Base-by-base conservation (phyloP, 2,797 vertebrate genomes). In the Hippopotamyrus pictus region DNA sequence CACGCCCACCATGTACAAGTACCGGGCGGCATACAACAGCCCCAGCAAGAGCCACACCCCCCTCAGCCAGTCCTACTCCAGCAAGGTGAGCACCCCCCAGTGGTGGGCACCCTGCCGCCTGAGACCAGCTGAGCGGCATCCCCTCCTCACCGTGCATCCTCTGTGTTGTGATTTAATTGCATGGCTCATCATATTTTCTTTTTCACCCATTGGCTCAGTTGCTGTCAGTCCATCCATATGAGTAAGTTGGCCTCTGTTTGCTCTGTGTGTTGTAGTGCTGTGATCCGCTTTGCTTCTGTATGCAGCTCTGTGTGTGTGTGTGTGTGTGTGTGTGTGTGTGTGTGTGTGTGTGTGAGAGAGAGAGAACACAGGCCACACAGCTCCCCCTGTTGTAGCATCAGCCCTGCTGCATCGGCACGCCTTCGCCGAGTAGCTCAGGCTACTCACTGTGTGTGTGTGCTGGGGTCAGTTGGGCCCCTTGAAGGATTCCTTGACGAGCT, bases 1-100 rank as follows among this genome's bases (percentile, higher is more conserved):
- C 0, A 99, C 98, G 0, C 98, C 98, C 83, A 98, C 97, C 89
- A 99, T 99, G 98, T 99, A 98, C 95, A 99, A 98, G 92, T 99
- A 97, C 93, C 95, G 97, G 90, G 98, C 98, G 0, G 96, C 96
- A 86, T 98, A 98, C 91, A 96, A 95, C 94, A 98, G 96, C 92
- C 97, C 95, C 19, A 97, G 95, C 92, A 97, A 97, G 91, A 97
- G 98, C 94, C 97, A 97, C 92, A 97, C 97, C 0, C 95, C 95
- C 1, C 95, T 97, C 82, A 96, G 96, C n/a, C 95, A 97, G 0
- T 96, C 96, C 88, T 96, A 96, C n/a, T 95, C 96, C 90, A 96
- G 95, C 93, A 96, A 97, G 96, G 96, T 97, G 96, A 50, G n/a
- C 29, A 87, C 41, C 29, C 46, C 90, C 19, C 25, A 1, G 17